Evolutionary conservation across 2,113 vertebrate genomes (phyloP).

Genomic region (Setophaga petechia): DNA sequence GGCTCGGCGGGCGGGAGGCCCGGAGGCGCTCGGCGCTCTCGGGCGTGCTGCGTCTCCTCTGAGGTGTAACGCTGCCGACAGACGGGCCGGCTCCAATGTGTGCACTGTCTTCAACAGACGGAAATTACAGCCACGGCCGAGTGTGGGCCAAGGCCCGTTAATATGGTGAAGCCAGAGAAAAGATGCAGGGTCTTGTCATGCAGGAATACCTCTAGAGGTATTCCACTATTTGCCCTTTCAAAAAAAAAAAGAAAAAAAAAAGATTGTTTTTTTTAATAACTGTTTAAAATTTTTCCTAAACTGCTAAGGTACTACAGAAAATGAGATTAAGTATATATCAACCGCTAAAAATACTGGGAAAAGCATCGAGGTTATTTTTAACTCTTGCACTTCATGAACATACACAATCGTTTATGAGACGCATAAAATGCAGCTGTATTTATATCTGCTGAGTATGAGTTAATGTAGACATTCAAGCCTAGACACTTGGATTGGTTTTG

Average conservation of each 20-base stretch:
- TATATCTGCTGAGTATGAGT: background rate
- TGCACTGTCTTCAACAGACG: no score
- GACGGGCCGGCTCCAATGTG: rapidly evolving
- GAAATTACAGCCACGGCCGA: background rate
- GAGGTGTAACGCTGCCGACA: background rate
- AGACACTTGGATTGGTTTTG: background rate
- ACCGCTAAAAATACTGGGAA: background rate
- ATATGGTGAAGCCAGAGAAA: no score
- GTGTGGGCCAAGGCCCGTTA: no score
- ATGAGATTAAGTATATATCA: background rate
- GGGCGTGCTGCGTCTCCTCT: rapidly evolving
- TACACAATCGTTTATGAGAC: background rate
- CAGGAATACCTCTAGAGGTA: background rate
- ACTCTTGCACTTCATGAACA: background rate
- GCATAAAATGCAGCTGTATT: background rate
- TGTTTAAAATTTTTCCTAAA: background rate
- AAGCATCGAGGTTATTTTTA: background rate
- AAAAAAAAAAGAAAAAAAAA: no score
- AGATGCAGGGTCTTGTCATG: background rate
- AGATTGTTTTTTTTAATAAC: background rate
- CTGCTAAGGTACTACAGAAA: background rate
- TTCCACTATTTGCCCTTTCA: background rate
- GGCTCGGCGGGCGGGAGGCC: background rate
- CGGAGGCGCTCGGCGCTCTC: background rate
- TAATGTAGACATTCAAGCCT: background rate